phyloP scores from a whole-genome alignment of 2,797 vertebrate genomes.

The Garrulus glandarius region DNA sequence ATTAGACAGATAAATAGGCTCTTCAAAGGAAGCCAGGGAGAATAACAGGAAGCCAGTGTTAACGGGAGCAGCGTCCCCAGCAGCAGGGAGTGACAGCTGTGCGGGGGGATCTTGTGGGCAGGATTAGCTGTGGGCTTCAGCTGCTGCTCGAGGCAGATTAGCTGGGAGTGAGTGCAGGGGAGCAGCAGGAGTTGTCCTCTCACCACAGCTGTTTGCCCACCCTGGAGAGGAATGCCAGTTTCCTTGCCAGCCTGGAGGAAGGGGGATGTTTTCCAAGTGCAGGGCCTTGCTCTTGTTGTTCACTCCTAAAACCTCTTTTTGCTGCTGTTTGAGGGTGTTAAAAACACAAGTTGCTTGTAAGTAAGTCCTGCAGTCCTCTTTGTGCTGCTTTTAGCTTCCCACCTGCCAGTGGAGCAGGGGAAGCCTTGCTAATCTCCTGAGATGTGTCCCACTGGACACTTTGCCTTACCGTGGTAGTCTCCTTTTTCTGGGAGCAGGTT shows the following conservation, averaged over 20 bases:
- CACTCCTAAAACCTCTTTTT: neutral
- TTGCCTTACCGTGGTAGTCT: neutral
- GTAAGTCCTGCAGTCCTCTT: neutral
- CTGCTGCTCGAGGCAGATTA: slow-evolving; percentile 1
- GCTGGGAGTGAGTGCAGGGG: neutral
- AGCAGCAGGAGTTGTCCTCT: slow-evolving; percentile 13
- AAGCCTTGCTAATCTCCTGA: neutral
- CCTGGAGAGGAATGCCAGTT: neutral
- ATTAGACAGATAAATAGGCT: slow-evolving; percentile 39
- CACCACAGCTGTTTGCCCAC: slow-evolving; percentile 39
- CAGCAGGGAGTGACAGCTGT: slow-evolving; percentile 32
- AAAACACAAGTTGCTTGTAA: neutral
- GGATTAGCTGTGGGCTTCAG: slow-evolving; percentile 11
- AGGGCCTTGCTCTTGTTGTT: neutral
- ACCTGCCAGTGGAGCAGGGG: neutral
- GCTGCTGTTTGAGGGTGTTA: neutral
- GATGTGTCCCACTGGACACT: neutral
- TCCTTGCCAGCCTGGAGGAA: neutral
- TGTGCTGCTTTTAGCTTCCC: neutral
- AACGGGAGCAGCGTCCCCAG: neutral
- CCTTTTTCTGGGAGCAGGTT: neutral
- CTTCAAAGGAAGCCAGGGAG: slow-evolving; percentile 69
- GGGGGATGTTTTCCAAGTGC: neutral
- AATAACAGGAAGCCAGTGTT: slow-evolving; percentile 74
- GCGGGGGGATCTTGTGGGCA: neutral